These are phyloP conservation scores for Alloplasta piceator DNA, from an alignment of 2,888 invertebrate species.

Conservation along the genomic window DNA sequence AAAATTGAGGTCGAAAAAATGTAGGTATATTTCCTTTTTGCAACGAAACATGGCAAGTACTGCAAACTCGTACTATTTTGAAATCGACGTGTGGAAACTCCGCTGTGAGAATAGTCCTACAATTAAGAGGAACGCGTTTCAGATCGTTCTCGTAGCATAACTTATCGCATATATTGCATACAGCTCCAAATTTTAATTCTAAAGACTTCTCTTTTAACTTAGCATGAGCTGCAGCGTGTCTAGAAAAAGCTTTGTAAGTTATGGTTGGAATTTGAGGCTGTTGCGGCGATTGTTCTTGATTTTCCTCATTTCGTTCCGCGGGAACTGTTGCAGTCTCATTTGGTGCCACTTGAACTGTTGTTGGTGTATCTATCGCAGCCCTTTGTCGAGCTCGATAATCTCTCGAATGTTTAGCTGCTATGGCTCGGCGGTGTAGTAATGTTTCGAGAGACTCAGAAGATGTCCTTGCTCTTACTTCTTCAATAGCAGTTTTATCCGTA, in stretches of 20 bases:
- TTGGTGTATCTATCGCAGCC: conserved; percentile 1
- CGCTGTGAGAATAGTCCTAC: not conserved
- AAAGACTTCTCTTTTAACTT: not conserved
- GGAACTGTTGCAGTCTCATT: conserved; percentile 14
- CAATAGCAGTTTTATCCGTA: conserved; percentile 4
- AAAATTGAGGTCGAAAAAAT: too few relatives aligned
- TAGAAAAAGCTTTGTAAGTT: conserved; percentile 13
- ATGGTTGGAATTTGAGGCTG: conserved; percentile 16
- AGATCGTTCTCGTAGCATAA: not conserved
- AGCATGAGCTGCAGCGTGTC: not conserved
- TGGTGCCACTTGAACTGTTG: conserved; percentile 13
- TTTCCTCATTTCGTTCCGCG: not conserved
- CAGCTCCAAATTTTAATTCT: not conserved
- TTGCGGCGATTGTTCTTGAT: conserved; percentile 10
- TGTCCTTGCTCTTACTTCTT: conserved; percentile 5
- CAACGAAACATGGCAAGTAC: conserved; percentile 57
- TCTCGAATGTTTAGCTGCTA: conserved; percentile 3
- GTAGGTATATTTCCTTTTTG: too few relatives aligned
- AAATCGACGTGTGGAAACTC: not conserved
- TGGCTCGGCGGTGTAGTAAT: not conserved
- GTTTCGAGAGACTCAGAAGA: conserved; percentile 1
- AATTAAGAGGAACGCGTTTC: not conserved
- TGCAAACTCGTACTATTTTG: not conserved
- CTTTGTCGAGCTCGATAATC: conserved; percentile 17
- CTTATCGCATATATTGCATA: not conserved